Conservation (phyloP, 2,113 vertebrate genomes). For the Crotalus helleri region DNA sequence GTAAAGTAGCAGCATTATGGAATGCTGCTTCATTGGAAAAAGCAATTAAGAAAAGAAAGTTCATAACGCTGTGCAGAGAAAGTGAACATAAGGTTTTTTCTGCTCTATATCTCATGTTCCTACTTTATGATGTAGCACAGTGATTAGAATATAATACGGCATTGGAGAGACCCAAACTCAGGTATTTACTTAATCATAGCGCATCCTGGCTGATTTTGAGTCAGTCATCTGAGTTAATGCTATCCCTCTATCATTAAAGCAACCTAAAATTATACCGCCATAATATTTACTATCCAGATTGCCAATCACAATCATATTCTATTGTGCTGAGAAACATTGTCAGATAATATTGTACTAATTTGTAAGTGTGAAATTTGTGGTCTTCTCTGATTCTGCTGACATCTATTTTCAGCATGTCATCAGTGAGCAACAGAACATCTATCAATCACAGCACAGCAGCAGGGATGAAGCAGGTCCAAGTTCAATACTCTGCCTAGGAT, state of each 20-base stretch:
- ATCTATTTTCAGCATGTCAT: background rate
- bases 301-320: background rate
- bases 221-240: background rate
- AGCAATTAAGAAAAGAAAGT: background rate
- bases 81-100: background rate
- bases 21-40: background rate
- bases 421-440: background rate
- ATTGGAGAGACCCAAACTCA: background rate
- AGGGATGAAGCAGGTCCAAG: background rate
- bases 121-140: background rate
- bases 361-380: background rate
- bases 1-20: background rate
- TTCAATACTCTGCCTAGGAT: background rate
- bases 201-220: background rate
- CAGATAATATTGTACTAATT: background rate
- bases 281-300: background rate
- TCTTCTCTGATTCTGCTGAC: background rate
- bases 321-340: background rate
- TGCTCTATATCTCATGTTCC: background rate
- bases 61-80: background rate
- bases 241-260: background rate
- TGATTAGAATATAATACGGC: background rate
- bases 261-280: background rate
- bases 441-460: background rate
- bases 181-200: background rate